phyloP scores from a whole-genome alignment of 2,888 invertebrate genomes.

The Acronicta psi region DNA sequence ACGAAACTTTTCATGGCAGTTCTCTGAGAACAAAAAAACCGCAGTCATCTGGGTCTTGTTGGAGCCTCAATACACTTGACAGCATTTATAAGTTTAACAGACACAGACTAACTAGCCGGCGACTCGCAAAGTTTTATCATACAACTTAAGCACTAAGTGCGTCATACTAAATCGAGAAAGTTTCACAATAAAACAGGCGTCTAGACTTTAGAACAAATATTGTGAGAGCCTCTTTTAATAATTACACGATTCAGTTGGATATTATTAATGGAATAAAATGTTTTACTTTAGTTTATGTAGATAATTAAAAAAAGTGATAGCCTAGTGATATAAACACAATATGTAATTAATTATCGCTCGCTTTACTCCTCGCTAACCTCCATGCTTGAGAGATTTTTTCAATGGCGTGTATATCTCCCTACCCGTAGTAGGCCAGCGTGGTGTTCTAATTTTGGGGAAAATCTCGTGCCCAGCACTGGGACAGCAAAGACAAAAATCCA shows the following conservation, averaged over 20 bases:
- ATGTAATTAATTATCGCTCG: too few species aligned
- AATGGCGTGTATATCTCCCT: too few species aligned
- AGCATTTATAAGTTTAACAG: slow-evolving; percentile 45
- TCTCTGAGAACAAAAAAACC: slow-evolving; percentile 7
- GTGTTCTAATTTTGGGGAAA: too few species aligned
- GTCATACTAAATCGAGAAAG: slow-evolving; percentile 49
- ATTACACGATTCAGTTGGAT: slow-evolving; percentile 10
- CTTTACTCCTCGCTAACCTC: too few species aligned
- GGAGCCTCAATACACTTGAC: slow-evolving; percentile 33
- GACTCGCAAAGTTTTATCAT: slow-evolving; percentile 54
- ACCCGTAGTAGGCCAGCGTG: too few species aligned
- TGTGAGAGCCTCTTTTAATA: slow-evolving; percentile 30
- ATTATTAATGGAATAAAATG: not conserved
- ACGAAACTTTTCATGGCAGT: slow-evolving; percentile 14
- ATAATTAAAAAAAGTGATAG: too few species aligned
- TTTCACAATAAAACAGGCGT: slow-evolving; percentile 49
- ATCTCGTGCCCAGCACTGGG: too few species aligned
- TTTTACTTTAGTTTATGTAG: too few species aligned
- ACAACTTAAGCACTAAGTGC: slow-evolving; percentile 41
- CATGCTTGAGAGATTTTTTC: too few species aligned
- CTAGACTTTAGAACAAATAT: slow-evolving; percentile 38
- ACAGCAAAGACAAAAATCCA: too few species aligned
- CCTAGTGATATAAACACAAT: too few species aligned
- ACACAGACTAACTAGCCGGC: slow-evolving; percentile 26
- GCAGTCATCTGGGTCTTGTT: slow-evolving; percentile 19